Evolutionary conservation across 2,797 vertebrate species (phyloP), one percentile per base, ranked within the genome.

Genomic region (Hemitrygon akajei): DNA sequence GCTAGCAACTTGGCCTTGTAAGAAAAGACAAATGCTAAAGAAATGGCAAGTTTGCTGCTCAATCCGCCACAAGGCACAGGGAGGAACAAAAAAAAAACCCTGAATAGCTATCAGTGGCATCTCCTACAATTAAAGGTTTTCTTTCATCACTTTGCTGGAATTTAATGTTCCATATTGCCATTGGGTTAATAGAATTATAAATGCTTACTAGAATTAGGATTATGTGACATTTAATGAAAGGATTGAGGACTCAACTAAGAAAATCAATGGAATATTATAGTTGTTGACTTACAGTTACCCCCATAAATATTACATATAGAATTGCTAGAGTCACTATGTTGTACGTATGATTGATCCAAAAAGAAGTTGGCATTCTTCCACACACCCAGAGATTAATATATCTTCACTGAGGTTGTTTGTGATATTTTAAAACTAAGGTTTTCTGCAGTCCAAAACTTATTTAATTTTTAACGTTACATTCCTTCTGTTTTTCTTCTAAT

Each of bases 361-460:
- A 47, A 47, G 47, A 47, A 47, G 47, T 47, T 47, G 47, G 47
- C 47, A 1, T 47, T 4, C 47, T 47, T 47, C 60, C 14, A 18
- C 30, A 87, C 27, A 87, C 7, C 58, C 84, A 60, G 84, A 87
- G 30, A 87, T 87, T 87, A 86, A 86, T 86, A 87, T n/a, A 87
- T 63, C 30, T 63, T 63, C 47, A n/a, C 27, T n/a, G n/a, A 87
- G n/a, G 60, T 16, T 87, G 56, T 63, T 87, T n/a, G 56, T 30
- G 6, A 7, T 87, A 87, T 87, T 87, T 87, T 87, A n/a, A 87
- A 87, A 20, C 14, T 6, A 87, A n/a, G 27, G 60, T 14, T 66
- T 89, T 14, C 58, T 7, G 16, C n/a, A 0, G 3, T 30, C 9
- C 1, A n/a, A 20, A 9, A 7, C 7, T 16, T 63, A n/a, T 87